Percentiles rank a stretch among this genome's conserved stretches.
These are phyloP conservation scores for Agrypnia vestita DNA, from an alignment of 1,140 invertebrate species.

Conservation along the genomic window DNA sequence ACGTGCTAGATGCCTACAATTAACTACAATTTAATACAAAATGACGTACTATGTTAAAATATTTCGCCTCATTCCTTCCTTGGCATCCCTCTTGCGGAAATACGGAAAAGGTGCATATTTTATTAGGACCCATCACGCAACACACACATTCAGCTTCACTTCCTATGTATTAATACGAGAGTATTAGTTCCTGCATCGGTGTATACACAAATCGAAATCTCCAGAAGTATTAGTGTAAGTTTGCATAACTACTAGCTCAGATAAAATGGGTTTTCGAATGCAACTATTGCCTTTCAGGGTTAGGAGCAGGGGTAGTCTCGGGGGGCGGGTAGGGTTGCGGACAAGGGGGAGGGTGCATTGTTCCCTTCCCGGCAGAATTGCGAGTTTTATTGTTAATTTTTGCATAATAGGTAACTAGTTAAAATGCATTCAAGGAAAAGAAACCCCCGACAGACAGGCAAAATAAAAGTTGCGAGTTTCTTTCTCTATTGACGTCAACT, in stretches of 20 bases:
- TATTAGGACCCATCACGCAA: conserved; percentile 49
- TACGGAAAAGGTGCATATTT: conserved; percentile 52
- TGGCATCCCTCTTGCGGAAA: conserved; percentile 42
- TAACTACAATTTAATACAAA: too few relatives aligned
- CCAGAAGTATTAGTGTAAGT: conserved; percentile 34
- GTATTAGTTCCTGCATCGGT: conserved; percentile 11
- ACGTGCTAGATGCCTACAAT: too few relatives aligned
- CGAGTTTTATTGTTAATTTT: conserved; percentile 52
- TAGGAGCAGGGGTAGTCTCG: conserved; percentile 9
- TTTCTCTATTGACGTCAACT: conserved; percentile 16
- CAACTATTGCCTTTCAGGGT: conserved; percentile 24
- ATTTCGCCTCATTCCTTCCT: not conserved
- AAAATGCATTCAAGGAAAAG: conserved; percentile 48
- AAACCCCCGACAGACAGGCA: conserved; percentile 31
- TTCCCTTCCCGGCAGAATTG: conserved; percentile 43
- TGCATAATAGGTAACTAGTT: conserved; percentile 51
- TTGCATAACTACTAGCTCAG: conserved; percentile 43
- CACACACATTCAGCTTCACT: conserved; percentile 1
- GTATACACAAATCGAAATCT: not conserved
- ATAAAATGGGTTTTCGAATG: conserved; percentile 43
- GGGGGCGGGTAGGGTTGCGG: conserved; percentile 24
- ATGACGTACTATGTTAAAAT: too few relatives aligned
- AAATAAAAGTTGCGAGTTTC: conserved; percentile 28
- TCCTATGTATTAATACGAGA: not conserved
- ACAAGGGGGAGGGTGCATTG: conserved; percentile 5